A percentile compares a stretch with the other conserved stretches of the same genome.
Evolutionary conservation across 2,113 vertebrate species (phyloP).

Genomic region (Sula dactylatra): DNA sequence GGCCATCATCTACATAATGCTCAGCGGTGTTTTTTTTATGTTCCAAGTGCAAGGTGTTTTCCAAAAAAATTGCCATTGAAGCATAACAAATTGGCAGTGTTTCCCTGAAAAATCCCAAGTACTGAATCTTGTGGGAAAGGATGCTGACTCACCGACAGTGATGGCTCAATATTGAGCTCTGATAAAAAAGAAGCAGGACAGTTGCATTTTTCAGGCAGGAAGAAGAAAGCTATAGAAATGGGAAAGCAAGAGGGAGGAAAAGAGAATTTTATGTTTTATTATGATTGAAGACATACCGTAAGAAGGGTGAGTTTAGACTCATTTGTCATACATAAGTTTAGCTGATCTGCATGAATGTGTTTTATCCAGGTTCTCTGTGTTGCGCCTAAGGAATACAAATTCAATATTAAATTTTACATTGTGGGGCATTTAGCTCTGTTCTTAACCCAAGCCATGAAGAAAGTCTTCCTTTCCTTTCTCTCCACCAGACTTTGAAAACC

Average conservation of each 20-base stretch:
- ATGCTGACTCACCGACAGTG: slow-evolving; percentile 35
- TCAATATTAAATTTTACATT: neutral
- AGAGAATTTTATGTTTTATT: neutral
- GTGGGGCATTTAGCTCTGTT: neutral
- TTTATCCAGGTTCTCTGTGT: neutral
- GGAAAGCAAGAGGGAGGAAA: neutral
- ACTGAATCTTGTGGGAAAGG: slow-evolving; percentile 21
- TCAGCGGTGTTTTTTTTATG: neutral
- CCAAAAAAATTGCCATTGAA: slow-evolving; percentile 34
- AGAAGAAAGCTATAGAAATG: neutral
- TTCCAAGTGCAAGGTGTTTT: slow-evolving; percentile 56
- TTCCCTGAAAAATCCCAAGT: slow-evolving; percentile 54
- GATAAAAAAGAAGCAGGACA: neutral
- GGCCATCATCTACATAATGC: neutral
- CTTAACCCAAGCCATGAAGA: neutral
- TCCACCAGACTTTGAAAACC: neutral
- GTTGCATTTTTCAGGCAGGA: neutral
- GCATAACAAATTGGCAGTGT: slow-evolving; percentile 20
- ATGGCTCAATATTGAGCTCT: neutral
- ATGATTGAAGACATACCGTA: neutral
- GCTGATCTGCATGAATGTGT: neutral
- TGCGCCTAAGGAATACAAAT: neutral
- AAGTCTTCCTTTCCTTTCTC: neutral
- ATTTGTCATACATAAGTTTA: neutral
- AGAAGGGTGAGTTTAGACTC: neutral